phyloP scores from a whole-genome alignment of 2,888 invertebrate genomes.

The Luperina testacea region DNA sequence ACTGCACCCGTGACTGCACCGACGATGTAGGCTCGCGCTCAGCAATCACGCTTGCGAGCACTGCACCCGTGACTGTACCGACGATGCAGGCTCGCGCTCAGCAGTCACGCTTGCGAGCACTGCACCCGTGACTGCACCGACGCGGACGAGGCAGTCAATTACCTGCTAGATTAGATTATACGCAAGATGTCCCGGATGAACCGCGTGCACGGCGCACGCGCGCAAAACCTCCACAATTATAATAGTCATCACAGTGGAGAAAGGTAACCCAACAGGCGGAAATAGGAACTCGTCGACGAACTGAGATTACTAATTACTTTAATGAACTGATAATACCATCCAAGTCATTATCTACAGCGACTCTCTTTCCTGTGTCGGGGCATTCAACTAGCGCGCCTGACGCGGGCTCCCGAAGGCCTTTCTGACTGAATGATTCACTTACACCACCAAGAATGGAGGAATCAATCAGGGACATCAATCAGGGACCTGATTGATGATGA shows the following conservation, averaged over 20 bases:
- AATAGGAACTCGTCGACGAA: slow-evolving; percentile 17
- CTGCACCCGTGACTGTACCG: too few species aligned
- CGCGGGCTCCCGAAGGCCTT: background rate
- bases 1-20: too few species aligned
- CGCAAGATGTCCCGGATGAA: slow-evolving; percentile 15
- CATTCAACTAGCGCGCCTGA: background rate
- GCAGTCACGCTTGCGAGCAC: too few species aligned
- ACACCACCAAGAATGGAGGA: too few species aligned
- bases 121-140: too few species aligned
- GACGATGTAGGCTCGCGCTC: background rate
- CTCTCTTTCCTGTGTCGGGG: slow-evolving; percentile 16
- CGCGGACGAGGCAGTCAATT: background rate
- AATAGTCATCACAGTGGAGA: background rate
- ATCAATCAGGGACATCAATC: too few species aligned
- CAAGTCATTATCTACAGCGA: background rate
- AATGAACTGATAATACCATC: slow-evolving; percentile 17
- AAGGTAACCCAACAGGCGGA: slow-evolving; percentile 15
- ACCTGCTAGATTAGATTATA: background rate
- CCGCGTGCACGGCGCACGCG: background rate
- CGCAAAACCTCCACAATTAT: background rate
- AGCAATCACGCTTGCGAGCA: background rate
- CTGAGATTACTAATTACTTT: slow-evolving; percentile 30
- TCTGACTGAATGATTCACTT: too few species aligned
- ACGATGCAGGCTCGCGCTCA: too few species aligned
- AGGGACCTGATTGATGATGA: too few species aligned